Evolutionary conservation across 2,113 vertebrate genomes (phyloP).

Genomic region (Hemicordylus capensis): DNA sequence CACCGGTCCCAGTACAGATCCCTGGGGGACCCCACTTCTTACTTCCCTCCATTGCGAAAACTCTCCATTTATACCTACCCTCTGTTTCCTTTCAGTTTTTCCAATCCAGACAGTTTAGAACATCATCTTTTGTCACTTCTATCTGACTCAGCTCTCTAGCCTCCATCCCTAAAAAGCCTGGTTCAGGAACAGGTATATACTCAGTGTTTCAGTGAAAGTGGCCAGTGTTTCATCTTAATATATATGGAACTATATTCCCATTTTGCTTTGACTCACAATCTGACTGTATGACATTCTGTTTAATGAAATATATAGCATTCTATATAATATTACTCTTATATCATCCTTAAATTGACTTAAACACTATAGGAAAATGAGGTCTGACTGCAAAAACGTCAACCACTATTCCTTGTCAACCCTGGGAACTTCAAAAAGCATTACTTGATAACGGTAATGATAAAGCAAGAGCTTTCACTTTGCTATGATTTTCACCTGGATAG

Average conservation of each 20-base stretch:
- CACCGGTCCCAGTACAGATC: too few relatives aligned
- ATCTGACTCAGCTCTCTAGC: too few relatives aligned
- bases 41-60: too few relatives aligned
- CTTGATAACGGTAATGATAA: neutral
- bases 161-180: too few relatives aligned
- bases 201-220: too few relatives aligned
- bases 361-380: neutral
- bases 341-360: neutral
- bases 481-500: neutral
- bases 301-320: neutral
- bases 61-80: too few relatives aligned
- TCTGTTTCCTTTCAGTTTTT: too few relatives aligned
- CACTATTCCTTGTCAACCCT: neutral
- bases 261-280: conserved; percentile 29
- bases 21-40: too few relatives aligned
- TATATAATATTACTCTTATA: neutral
- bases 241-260: conserved; percentile 9
- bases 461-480: neutral
- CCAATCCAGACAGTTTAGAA: too few relatives aligned
- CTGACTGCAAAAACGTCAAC: neutral
- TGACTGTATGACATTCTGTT: conserved; percentile 27
- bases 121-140: too few relatives aligned
- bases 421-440: neutral
- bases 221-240: conserved; percentile 43
- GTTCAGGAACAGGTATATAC: too few relatives aligned